Evolutionary conservation across 2,888 invertebrate species (phyloP), one percentile per base, ranked within the genome.

Genomic region (Pantelozetes paolii): DNA sequence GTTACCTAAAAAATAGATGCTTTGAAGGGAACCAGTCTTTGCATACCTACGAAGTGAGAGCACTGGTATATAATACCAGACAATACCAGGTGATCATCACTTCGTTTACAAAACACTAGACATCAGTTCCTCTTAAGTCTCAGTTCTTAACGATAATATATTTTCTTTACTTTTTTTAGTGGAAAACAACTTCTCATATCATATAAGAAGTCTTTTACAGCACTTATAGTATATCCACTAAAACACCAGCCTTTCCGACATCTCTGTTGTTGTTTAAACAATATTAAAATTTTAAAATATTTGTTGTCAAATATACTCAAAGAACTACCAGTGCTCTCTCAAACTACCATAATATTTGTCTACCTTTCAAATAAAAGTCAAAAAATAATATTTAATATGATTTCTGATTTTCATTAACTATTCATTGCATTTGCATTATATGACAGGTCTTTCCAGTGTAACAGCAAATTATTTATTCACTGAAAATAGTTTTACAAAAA

Each of bases 21-120:
- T 36, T 8, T 8, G 36, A 36, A 36, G 36, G 11, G 36, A 62
- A 62, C 62, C 62, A 32, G 62, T 62, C 62, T 62, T 62, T 30
- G 54, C 54, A 54, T 48, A 20, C 20, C 20, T 48, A 20, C 20
- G 20, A 20, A 48, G 20, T n/a, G n/a, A n/a, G 20, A 23, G 54
- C 26, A 23, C 48, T 23, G 54, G 54, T 54, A 11, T 36, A 26
- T 23, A 48, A 23, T 26, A 54, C 62, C 62, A 62, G 62, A 62
- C 62, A 62, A 62, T 36, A 32, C 28, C 62, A 62, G 62, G 62
- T 62, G 62, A 62, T 62, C 62, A 62, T 26, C 62, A 62, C 62
- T 62, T 26, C 20, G 36, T 11, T 8, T 5, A 36, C 36, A 11
- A 36, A 11, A 36, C 6, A 5, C 26, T 13, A 54, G 26, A 54